Percentiles rank a stretch among this genome's conserved stretches.
Conservation (phyloP, 2,888 invertebrate genomes). For the Escarpia spicata region DNA sequence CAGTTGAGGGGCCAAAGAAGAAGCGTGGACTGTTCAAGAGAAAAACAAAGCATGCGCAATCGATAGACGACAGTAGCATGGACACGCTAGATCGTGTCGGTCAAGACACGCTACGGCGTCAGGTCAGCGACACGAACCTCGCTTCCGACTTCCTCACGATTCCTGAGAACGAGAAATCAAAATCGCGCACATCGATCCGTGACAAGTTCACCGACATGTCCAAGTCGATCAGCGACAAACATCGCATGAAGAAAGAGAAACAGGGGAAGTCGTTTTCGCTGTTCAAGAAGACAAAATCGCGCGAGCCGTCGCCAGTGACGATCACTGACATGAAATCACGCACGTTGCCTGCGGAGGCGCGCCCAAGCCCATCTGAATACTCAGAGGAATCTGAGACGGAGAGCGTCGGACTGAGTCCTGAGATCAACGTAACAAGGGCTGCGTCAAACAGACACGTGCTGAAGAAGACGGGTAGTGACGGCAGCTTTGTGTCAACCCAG, state of each 20-base stretch:
- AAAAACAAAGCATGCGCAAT: conserved; percentile 50
- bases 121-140: conserved; percentile 66
- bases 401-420: conserved; percentile 37
- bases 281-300: conserved; percentile 69
- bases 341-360: conserved; percentile 73
- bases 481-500: conserved; percentile 43
- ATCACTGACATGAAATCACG: conserved; percentile 74
- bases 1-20: conserved; percentile 17
- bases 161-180: conserved; percentile 45
- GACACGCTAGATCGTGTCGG: conserved; percentile 23
- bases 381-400: conserved; percentile 46
- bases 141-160: conserved; percentile 45
- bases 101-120: conserved; percentile 30
- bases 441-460: background rate
- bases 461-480: conserved; percentile 34
- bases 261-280: conserved; percentile 77
- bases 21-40: conserved; percentile 48
- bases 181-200: conserved; percentile 43
- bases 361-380: conserved; percentile 41
- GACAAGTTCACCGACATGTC: conserved; percentile 51
- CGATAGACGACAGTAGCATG: conserved; percentile 64
- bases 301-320: conserved; percentile 72
- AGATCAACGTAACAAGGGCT: background rate
- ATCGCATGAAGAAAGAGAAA: conserved; percentile 30
- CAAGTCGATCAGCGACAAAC: conserved; percentile 39